Percentiles rank a stretch among this genome's conserved stretches.
Conservation (phyloP, 2,113 vertebrate genomes). For the Anarrhichthys ocellatus region DNA sequence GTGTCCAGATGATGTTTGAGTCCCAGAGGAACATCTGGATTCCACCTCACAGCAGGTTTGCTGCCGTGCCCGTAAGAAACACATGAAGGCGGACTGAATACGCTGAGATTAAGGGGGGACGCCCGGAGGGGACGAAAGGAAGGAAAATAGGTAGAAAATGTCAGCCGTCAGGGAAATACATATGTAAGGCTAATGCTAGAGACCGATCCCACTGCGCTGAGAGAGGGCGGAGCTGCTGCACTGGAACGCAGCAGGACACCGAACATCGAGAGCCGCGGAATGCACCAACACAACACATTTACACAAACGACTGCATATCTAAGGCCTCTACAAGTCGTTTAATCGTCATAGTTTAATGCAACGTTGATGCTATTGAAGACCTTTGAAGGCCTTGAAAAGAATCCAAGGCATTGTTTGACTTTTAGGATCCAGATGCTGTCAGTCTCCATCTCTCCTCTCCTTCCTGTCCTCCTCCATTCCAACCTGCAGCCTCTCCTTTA, state of each 20-base stretch:
- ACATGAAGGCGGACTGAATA: background rate
- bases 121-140: too few species aligned
- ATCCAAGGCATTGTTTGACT: conserved; percentile 20
- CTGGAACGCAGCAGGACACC: conserved; percentile 51
- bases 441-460: conserved; percentile 8
- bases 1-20: background rate
- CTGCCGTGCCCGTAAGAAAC: background rate
- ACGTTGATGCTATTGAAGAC: too few species aligned
- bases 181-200: conserved; percentile 38
- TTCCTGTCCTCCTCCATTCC: conserved; percentile 2
- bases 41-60: conserved; percentile 6
- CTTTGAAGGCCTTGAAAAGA: conserved; percentile 4
- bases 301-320: background rate
- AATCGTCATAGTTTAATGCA: too few species aligned
- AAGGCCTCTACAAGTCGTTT: background rate
- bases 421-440: background rate
- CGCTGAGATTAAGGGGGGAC: background rate
- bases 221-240: conserved; percentile 33
- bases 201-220: conserved; percentile 13
- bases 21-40: background rate
- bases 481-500: conserved; percentile 43
- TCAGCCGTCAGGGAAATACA: conserved; percentile 9
- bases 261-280: conserved; percentile 34
- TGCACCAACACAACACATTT: background rate
- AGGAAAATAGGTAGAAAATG: background rate